Evolutionary conservation across 2,888 invertebrate species (phyloP).

Genomic region (Azorinus chamasolen): DNA sequence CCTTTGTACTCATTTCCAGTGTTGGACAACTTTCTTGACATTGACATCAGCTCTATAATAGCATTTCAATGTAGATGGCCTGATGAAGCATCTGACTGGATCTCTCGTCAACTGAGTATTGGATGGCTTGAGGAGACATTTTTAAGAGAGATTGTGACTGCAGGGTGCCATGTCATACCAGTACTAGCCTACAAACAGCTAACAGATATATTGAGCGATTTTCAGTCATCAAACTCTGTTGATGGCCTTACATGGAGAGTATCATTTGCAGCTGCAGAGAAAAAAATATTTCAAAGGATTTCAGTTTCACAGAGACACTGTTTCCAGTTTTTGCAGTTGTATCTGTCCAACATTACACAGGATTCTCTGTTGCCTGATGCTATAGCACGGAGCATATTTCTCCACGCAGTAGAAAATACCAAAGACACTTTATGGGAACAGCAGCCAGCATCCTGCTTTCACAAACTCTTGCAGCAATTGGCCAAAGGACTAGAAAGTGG

Average conservation of each 20-base stretch:
- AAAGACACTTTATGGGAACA: conserved; percentile 21
- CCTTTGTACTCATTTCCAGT: too few relatives aligned
- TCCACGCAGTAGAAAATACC: conserved; percentile 46
- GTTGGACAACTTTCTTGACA: too few relatives aligned
- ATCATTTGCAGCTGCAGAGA: conserved; percentile 37
- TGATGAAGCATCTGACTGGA: conserved; percentile 24
- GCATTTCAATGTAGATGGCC: conserved; percentile 40
- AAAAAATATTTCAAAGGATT: conserved; percentile 15
- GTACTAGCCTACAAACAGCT: not conserved
- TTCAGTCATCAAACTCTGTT: too few relatives aligned
- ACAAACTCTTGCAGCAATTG: conserved; percentile 25
- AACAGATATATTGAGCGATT: not conserved
- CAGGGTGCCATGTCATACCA: conserved; percentile 36
- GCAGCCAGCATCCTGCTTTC: conserved; percentile 32
- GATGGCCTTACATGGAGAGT: conserved; percentile 18
- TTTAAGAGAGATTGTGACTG: conserved; percentile 6
- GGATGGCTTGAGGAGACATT: conserved; percentile 17
- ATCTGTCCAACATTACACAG: not conserved
- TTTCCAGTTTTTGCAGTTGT: conserved; percentile 26
- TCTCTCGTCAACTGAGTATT: not conserved
- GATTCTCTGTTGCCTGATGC: conserved; percentile 11
- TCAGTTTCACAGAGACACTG: conserved; percentile 21
- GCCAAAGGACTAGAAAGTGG: conserved; percentile 7
- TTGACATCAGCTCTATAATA: too few relatives aligned
- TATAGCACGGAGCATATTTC: conserved; percentile 39